These are phyloP conservation scores for Agrypnus murinus DNA, from an alignment of 2,888 invertebrate species.

Conservation along the genomic window DNA sequence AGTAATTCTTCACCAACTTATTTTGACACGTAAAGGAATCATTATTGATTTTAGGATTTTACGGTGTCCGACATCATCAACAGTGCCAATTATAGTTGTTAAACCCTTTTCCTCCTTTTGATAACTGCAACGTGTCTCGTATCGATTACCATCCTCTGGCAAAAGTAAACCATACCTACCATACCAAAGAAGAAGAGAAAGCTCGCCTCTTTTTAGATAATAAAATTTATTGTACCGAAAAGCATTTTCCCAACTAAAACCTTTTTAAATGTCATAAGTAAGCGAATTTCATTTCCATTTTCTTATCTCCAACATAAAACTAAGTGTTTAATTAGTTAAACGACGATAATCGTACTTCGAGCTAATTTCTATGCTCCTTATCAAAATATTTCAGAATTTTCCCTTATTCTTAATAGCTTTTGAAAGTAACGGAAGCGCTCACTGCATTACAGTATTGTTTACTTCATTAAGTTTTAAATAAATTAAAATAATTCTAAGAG, in stretches of 20 bases:
- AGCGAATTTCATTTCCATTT: slow-evolving; percentile 38
- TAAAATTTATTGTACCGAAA: slow-evolving; percentile 13
- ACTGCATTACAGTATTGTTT: no score
- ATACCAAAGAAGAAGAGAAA: no score
- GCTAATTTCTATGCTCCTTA: slow-evolving; percentile 21
- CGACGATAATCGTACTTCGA: slow-evolving; percentile 19
- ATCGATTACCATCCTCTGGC: no score
- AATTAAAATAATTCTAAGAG: no score
- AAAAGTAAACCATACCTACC: no score
- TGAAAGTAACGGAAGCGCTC: no score
- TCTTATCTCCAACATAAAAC: slow-evolving; percentile 56
- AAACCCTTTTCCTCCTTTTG: no score
- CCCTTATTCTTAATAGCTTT: no score
- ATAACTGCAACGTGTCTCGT: no score
- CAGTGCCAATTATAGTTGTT: slow-evolving; percentile 3
- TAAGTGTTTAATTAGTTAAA: slow-evolving; percentile 56
- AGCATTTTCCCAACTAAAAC: slow-evolving; percentile 3
- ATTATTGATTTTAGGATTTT: slow-evolving; percentile 17
- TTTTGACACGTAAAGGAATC: not conserved
- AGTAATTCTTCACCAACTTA: slow-evolving; percentile 12
- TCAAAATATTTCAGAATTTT: slow-evolving; percentile 21
- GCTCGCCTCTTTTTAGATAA: not conserved
- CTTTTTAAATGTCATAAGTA: slow-evolving; percentile 18
- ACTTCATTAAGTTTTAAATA: no score
- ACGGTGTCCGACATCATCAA: not conserved